Evolutionary conservation across 2,113 vertebrate species (phyloP), one percentile per base, ranked within the genome.

Genomic region (Sinosuthora webbiana): DNA sequence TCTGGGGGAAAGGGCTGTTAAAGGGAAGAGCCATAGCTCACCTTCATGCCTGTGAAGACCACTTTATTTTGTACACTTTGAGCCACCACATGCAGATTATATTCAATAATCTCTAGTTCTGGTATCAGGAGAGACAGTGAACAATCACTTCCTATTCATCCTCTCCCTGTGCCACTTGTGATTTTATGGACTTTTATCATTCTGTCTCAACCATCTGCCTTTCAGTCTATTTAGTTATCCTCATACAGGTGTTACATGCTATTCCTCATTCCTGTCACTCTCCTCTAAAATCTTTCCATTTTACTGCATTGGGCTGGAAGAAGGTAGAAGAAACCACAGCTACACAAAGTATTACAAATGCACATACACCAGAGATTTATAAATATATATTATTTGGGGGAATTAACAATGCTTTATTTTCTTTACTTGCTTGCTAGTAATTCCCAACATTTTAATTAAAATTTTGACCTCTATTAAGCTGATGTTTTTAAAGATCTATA

Each of bases 171-270:
- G 50, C 39, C 74, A 63, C 56, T 71, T 79, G 30, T 52, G 79
- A 83, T 92, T 97, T 88, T 73, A 92, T 33, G 42, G 63, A 92
- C 85, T 94, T 95, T 45, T 42, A 83, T 85, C 78, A 82, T 82
- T 53, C 53, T n/a, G 6, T 73, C 70, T 88, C 90, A 88, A 69
- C 28, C 82, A 85, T 69, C 70, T 91, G 53, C 75, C 78, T 92
- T 91, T 83, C 41, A 53, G n/a, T 44, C 70, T 79, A 78, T 55
- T 91, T 75, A 87, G 90, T 87, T 90, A 85, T 60, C 37, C n/a
- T 83, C 37, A 65, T 65, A 73, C 9, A 77, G 83, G 87, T 74
- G 55, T 37, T 67, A 42, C 68, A 53, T 65, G 31, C 49, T 88
- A 83, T 77, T 88, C 75, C 47, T 77, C 75, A 90, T 57, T 85